Conservation (phyloP, 64 coral and sea anemone genomes). For the Montipora cactus region DNA sequence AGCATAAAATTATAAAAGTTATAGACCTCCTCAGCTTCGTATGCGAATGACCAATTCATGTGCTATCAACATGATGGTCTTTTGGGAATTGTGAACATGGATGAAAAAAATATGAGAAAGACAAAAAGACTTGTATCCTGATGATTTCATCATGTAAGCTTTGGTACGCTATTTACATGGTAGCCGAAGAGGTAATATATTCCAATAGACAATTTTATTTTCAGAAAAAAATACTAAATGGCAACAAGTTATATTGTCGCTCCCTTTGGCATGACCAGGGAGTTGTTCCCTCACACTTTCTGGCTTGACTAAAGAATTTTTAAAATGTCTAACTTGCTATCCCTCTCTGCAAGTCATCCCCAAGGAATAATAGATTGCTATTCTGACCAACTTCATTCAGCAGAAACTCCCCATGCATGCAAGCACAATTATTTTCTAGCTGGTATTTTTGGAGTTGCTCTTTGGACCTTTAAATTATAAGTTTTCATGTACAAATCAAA, state of each 20-base stretch:
- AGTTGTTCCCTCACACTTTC: slow-evolving; percentile 16
- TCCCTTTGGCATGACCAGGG: slow-evolving; percentile 12
- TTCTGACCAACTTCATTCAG: slow-evolving; percentile 31
- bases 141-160: slow-evolving; percentile 2
- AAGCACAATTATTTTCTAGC: slow-evolving; percentile 20
- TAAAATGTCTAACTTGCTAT: slow-evolving; percentile 24
- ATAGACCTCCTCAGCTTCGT: slow-evolving; percentile 7
- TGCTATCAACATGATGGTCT: slow-evolving; percentile 18
- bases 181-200: slow-evolving; percentile 13
- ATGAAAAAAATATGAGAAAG: slow-evolving; percentile 20
- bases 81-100: slow-evolving; percentile 14
- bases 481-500: slow-evolving; percentile 27
- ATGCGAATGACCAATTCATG: slow-evolving; percentile 3
- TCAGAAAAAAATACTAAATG: slow-evolving; percentile 7
- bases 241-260: slow-evolving; percentile 7
- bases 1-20: not conserved
- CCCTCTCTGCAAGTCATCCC: slow-evolving; percentile 31
- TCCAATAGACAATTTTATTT: slow-evolving; percentile 11
- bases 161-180: slow-evolving; percentile 3
- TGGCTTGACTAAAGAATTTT: slow-evolving; percentile 19
- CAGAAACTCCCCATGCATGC: slow-evolving; percentile 21
- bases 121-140: slow-evolving; percentile 1
- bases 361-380: slow-evolving; percentile 28
- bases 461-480: slow-evolving; percentile 17
- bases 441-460: slow-evolving; percentile 35